Evolutionary conservation across 2,888 invertebrate genomes (phyloP).

Genomic region (Brachylomia viminalis): DNA sequence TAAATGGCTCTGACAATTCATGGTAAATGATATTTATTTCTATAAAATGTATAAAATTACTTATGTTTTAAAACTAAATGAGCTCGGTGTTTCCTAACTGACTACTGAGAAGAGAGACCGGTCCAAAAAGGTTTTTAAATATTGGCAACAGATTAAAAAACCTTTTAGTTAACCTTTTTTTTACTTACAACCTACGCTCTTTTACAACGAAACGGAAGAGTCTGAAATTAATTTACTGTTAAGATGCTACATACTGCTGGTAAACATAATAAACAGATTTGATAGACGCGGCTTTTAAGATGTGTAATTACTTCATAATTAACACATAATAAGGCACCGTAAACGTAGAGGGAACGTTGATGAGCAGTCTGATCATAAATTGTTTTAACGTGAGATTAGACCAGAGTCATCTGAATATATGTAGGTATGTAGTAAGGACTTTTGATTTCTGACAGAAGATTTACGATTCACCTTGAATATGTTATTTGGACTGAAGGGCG

Average conservation of each 20-base stretch:
- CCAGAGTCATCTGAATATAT: constrained; percentile 6
- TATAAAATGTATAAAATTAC: no score
- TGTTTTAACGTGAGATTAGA: constrained; percentile 50
- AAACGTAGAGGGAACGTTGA: constrained; percentile 44
- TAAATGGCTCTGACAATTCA: no score
- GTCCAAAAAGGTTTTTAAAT: no score
- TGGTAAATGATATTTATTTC: no score
- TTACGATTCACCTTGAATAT: background rate
- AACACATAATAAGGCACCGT: constrained; percentile 62
- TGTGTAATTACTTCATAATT: constrained; percentile 61
- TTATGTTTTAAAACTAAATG: no score
- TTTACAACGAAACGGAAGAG: background rate
- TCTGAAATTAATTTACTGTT: constrained; percentile 32
- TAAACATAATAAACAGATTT: constrained; percentile 52
- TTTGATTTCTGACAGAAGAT: constrained; percentile 15
- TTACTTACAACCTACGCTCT: background rate
- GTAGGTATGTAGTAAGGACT: background rate
- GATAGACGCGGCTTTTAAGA: constrained; percentile 44
- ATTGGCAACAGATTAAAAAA: background rate
- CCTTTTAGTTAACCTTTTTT: no score
- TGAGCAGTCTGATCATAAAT: constrained; percentile 59
- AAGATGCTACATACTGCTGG: constrained; percentile 12
- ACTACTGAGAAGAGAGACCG: no score
- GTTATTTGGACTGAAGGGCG: constrained; percentile 5
- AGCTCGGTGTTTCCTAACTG: no score